These are phyloP conservation scores for Volucella inflata DNA, from an alignment of 2,888 invertebrate species.

Conservation along the genomic window DNA sequence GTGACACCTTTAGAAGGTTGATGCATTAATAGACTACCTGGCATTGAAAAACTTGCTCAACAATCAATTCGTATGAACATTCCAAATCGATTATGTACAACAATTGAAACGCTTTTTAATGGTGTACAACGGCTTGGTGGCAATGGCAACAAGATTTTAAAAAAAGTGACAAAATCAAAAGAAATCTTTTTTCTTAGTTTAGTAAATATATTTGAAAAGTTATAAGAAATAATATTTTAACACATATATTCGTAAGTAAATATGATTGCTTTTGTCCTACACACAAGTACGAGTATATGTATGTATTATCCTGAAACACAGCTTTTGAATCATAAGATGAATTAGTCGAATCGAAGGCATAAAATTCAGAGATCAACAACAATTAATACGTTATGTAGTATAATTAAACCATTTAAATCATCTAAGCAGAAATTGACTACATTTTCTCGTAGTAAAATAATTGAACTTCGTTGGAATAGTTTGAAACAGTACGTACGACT, in stretches of 20 bases:
- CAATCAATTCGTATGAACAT: too few relatives aligned
- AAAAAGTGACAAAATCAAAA: not conserved
- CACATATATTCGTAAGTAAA: conserved; percentile 55
- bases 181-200: not conserved
- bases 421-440: conserved; percentile 50
- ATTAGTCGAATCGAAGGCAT: conserved; percentile 67
- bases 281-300: conserved; percentile 35
- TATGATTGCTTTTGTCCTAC: conserved; percentile 70
- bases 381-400: conserved; percentile 29
- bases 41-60: too few relatives aligned
- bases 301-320: conserved; percentile 54
- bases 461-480: conserved; percentile 67
- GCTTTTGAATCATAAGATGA: conserved; percentile 70
- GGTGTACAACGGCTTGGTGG: too few relatives aligned
- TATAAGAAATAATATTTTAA: conserved; percentile 53
- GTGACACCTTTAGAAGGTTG: too few relatives aligned
- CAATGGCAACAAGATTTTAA: too few relatives aligned
- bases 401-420: conserved; percentile 55
- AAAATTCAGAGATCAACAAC: conserved; percentile 64
- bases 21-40: too few relatives aligned
- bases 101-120: too few relatives aligned
- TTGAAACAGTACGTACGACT: conserved; percentile 32
- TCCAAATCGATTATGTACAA: too few relatives aligned
- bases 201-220: conserved; percentile 61
- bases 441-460: conserved; percentile 42